Conservation (phyloP, 2,113 vertebrate species). For the Centropus unirufus region DNA sequence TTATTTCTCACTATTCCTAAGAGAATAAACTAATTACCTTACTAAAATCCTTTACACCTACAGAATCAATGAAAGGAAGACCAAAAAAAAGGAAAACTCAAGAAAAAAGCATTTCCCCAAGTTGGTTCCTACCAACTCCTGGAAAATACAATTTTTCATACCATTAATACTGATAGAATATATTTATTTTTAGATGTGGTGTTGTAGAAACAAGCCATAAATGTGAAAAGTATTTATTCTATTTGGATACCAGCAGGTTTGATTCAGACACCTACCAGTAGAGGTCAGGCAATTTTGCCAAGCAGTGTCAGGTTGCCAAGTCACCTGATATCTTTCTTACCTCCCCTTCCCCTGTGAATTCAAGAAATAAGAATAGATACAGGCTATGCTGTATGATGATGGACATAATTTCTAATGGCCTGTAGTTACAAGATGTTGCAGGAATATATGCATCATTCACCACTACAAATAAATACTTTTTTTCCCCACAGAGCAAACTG, state of each 20-base stretch:
- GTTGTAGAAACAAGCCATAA: conserved; percentile 8
- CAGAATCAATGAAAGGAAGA: neutral
- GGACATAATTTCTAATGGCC: conserved; percentile 54
- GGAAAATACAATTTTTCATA: conserved; percentile 48
- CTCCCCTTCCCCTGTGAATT: neutral
- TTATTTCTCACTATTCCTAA: neutral
- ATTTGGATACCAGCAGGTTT: neutral
- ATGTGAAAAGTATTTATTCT: neutral
- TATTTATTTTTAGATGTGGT: conserved; percentile 41
- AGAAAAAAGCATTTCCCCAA: accelerated
- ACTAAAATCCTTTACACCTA: neutral
- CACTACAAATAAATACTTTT: neutral
- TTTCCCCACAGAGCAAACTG: neutral
- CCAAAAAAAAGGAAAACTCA: neutral
- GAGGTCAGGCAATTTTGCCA: neutral
- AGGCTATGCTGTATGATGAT: neutral
- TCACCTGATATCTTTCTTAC: neutral
- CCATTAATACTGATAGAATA: neutral
- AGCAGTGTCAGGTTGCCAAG: neutral
- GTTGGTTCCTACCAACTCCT: conserved; percentile 8
- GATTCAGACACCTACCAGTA: conserved; percentile 37
- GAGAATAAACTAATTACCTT: neutral
- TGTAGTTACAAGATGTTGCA: conserved; percentile 27
- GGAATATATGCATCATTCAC: neutral
- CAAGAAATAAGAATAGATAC: conserved; percentile 34